Conservation (phyloP, 2,113 vertebrate species). For the Bos indicus region DNA sequence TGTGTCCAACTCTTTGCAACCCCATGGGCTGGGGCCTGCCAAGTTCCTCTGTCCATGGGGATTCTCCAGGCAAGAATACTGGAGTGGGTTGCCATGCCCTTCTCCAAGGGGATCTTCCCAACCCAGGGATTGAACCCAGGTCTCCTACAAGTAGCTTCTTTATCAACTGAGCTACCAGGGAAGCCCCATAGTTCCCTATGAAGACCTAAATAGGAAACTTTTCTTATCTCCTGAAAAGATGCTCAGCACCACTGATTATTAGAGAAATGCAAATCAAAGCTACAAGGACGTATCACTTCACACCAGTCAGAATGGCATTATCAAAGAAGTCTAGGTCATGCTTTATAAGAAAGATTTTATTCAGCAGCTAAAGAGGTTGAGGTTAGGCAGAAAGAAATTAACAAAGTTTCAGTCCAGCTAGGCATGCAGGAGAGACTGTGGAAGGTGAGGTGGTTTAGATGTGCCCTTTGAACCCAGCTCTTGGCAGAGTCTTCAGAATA, state of each 20-base stretch:
- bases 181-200: background rate
- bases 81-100: background rate
- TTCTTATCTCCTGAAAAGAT: background rate
- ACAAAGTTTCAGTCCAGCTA: background rate
- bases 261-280: background rate
- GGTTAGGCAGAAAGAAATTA: background rate
- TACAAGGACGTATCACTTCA: background rate
- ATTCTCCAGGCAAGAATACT: background rate
- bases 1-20: background rate
- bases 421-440: background rate
- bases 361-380: background rate
- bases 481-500: background rate
- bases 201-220: background rate
- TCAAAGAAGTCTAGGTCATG: background rate
- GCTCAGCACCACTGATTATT: background rate
- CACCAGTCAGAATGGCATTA: background rate
- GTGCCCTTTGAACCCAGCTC: background rate
- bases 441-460: background rate
- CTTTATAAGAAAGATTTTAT: background rate
- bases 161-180: background rate
- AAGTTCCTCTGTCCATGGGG: background rate
- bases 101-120: background rate
- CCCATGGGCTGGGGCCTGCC: background rate
- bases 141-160: background rate
- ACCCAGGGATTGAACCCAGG: background rate